A percentile compares a stretch with the other conserved stretches of the same genome.
phyloP scores from a whole-genome alignment of 1,140 invertebrate genomes.

The Plutomurus gul region DNA sequence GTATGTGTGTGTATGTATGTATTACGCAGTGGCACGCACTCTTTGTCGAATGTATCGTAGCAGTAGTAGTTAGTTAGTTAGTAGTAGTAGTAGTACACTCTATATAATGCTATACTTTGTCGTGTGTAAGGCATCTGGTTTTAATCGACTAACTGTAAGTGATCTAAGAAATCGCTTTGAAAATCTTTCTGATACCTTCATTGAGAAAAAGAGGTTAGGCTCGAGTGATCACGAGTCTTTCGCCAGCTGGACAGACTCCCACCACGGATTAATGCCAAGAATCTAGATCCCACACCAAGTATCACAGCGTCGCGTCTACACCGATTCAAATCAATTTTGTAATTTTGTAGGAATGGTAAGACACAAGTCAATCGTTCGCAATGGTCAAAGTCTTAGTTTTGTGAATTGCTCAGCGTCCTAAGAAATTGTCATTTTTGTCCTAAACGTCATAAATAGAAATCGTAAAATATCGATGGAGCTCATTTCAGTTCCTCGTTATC shows the following conservation, averaged over 20 bases:
- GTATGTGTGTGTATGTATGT: too few relatives aligned
- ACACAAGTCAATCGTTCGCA: not conserved
- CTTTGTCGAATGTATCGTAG: not conserved
- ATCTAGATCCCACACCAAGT: not conserved
- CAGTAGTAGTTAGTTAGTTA: not conserved
- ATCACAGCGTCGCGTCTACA: constrained; percentile 3
- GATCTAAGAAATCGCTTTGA: not conserved
- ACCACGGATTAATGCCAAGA: not conserved
- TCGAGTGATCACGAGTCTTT: not conserved
- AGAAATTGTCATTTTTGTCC: not conserved
- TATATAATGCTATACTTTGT: not conserved
- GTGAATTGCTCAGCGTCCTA: not conserved
- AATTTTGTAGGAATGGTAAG: not conserved
- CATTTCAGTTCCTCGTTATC: not conserved
- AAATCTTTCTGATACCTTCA: not conserved
- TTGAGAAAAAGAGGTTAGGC: not conserved
- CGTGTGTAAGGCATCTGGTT: constrained; percentile 17
- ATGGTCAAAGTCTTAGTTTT: not conserved
- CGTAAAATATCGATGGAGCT: not conserved
- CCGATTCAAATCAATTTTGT: not conserved
- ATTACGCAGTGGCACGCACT: too few relatives aligned
- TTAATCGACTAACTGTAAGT: not conserved
- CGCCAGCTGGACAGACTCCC: not conserved
- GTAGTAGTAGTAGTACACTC: not conserved
- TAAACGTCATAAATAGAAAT: not conserved